Base-by-base conservation (phyloP, 2,797 vertebrate genomes). In the Rallus crepitans region DNA sequence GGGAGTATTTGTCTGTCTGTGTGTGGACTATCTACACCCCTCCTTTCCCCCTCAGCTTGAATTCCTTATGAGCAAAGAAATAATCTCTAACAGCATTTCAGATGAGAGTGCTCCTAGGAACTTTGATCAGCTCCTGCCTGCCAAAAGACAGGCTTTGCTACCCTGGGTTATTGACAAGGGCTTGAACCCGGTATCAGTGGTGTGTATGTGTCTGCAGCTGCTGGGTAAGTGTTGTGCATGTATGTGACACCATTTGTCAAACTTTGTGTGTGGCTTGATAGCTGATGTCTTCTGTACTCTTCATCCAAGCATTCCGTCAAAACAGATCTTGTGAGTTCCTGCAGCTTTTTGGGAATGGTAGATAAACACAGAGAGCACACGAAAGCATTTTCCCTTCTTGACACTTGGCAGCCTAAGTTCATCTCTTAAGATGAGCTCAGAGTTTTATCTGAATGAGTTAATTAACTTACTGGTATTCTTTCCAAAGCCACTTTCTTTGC, bases 221-320 rank as follows among this genome's bases (percentile, higher is more conserved):
- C 64, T 80, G 42, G 71, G 48, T 82, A 64, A 87, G 31, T 79
- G 65, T 84, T 95, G 79, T 93, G 79, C 57, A 33, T 52, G 45
- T 56, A 12, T 82, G 82, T 80, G 89, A 50, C 61, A 73, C 77
- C 47, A 64, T 94, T 97, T 95, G 84, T 72, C 71, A 91, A 2
- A 80, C 64, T 89, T 52, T 48, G 31, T 80, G 52, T 87, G 71
- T 96, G 69, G 64, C 39, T 80, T 68, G 84, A 75, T 82, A 71
- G 78, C 87, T 92, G 64, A 61, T 94, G 60, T 52, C 68, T 90
- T 85, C 68, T 73, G 39, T 85, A 33, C 21, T 30, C 75, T 77
- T 87, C 84, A 63, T 89, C 60, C 75, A 87, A 69, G 52, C 47
- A 5, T 64, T 73, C 81, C 3, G 0, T 93, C 63, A 81, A 91